Evolutionary conservation across 2,797 vertebrate genomes (phyloP), one percentile per base, ranked within the genome.

Genomic region (Coccyzus lansbergi): DNA sequence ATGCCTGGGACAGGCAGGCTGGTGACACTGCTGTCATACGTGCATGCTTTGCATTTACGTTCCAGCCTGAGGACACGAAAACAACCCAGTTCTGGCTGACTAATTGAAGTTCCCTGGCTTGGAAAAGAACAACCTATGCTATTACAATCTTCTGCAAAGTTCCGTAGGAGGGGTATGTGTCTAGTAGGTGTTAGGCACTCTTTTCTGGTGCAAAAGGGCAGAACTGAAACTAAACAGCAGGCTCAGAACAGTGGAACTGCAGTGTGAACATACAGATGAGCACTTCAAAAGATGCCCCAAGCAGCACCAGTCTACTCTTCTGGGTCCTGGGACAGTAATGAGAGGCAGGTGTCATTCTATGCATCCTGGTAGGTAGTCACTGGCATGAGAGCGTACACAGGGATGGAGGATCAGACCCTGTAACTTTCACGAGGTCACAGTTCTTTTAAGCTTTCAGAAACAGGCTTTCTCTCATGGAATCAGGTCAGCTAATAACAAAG

Each of bases 241-340:
- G 8, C 16, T 74, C 2, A 2, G 46, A 68, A 42, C 44, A 79
- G 38, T 5, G 1, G 31, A 58, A 92, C 52, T 1, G 1, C 3
- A 0, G 11, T 2, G 1, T 8, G 29, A 40, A 19, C 0, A 0
- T 8, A 7, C 19, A 72, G n/a, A 17, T 16, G 68, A 88, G 53
- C 12, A 1, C 58, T 53, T 36, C 38, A 46, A 42, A 82, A 33
- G 53, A 33, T 6, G 9, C 40, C 29, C 12, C 29, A 28, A 53
- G 49, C 44, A 56, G 31, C 55, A 28, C 22, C 34, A 76, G 62
- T 13, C 20, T 60, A 1, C 0, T 3, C 20, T 60, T 1, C 0
- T 3, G 22, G 12, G 25, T 33, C 40, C 68, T 49, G 44, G 40
- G 63, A 56, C n/a, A 51, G 67, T 0, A 0, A n/a, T 1, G 3